Percentiles rank a stretch among this genome's conserved stretches.
Conservation (phyloP, 35 echinoderm and acorn worm genomes). For the Amphiura filiformis region DNA sequence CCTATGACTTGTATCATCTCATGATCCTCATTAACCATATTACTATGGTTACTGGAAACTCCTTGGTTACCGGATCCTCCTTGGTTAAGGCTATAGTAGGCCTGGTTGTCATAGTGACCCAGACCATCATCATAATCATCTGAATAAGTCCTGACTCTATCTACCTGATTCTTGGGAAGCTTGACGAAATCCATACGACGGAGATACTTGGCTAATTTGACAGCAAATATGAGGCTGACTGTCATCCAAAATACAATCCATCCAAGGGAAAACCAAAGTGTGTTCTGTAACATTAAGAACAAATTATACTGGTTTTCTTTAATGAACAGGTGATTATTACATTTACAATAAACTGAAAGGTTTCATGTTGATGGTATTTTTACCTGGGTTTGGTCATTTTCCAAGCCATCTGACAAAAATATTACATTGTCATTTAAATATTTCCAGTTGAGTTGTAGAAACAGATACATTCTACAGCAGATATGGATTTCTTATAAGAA, state of each 20-base stretch:
- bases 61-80: too few species aligned
- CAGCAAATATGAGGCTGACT: not conserved
- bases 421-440: not conserved
- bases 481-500: too few species aligned
- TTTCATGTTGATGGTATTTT: not conserved
- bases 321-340: not conserved
- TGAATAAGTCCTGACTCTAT: not conserved
- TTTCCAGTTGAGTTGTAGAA: not conserved
- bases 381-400: not conserved
- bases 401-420: too few species aligned
- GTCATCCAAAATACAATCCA: not conserved
- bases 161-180: not conserved
- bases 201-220: not conserved
- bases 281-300: not conserved
- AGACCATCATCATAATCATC: not conserved
- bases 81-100: too few species aligned
- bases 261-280: not conserved
- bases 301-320: too few species aligned
- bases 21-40: too few species aligned
- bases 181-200: not conserved
- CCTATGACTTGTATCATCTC: too few species aligned
- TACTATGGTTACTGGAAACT: too few species aligned
- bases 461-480: not conserved
- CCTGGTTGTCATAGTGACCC: not conserved
- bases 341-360: not conserved